These are phyloP conservation scores for Trichomycterus rosablanca DNA, from an alignment of 2,113 vertebrate species.

Conservation along the genomic window DNA sequence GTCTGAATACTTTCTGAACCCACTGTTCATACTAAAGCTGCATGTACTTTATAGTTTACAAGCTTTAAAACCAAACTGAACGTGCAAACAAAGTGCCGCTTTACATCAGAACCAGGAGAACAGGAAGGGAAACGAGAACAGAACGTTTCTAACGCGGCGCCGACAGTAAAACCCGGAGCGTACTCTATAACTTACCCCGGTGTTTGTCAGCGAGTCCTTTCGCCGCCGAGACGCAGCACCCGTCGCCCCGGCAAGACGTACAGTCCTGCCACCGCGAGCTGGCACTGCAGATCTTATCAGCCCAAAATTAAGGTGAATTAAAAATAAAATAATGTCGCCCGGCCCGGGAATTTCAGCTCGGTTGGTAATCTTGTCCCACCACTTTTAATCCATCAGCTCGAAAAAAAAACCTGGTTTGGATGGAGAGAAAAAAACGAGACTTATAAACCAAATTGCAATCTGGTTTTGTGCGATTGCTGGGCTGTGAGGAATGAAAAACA, in stretches of 20 bases:
- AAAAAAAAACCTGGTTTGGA: slow-evolving; percentile 43
- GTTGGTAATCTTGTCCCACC: slow-evolving; percentile 42
- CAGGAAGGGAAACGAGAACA: too few species aligned
- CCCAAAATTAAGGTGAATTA: slow-evolving; percentile 77
- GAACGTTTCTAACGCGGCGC: slow-evolving; percentile 68
- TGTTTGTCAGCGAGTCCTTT: slow-evolving; percentile 60
- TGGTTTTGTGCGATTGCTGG: slow-evolving; percentile 19
- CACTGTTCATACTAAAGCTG: too few species aligned
- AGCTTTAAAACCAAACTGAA: too few species aligned
- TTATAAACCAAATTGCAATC: slow-evolving; percentile 60
- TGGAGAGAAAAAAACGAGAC: slow-evolving; percentile 62
- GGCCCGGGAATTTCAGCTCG: slow-evolving; percentile 35
- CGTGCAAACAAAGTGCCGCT: too few species aligned
- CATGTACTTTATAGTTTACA: too few species aligned
- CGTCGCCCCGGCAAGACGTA: slow-evolving; percentile 59
- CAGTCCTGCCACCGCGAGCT: slow-evolving; percentile 56
- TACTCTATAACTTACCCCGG: slow-evolving; percentile 60
- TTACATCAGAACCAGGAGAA: too few species aligned
- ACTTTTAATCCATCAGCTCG: slow-evolving; percentile 47
- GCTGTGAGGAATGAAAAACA: slow-evolving; percentile 29
- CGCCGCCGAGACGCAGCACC: slow-evolving; percentile 58
- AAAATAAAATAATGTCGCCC: slow-evolving; percentile 53
- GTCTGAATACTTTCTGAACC: too few species aligned
- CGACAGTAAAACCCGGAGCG: slow-evolving; percentile 51
- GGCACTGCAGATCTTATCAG: slow-evolving; percentile 71